Evolutionary conservation across 2,888 invertebrate genomes (phyloP), one percentile per base, ranked within the genome.

Genomic region (Creontiades dilutus): DNA sequence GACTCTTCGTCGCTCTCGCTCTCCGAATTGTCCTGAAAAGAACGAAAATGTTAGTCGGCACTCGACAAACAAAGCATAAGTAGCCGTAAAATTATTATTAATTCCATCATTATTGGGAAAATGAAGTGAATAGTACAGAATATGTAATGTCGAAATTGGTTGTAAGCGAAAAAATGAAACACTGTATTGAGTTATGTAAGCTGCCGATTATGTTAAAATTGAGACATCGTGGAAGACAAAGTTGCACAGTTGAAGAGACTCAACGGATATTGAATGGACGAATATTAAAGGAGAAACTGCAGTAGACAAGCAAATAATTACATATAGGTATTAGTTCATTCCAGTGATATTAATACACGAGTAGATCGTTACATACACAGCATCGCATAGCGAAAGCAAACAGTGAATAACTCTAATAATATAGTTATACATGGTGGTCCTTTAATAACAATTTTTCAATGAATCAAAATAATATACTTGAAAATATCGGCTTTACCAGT

Each of bases 1-100:
- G 88, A 88, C 23, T 88, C 78, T 57, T 88, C 88, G 27, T 88
- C 88, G 55, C 88, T 88, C 23, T 88, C 88, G 88, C 88, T 88
- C 23, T 78, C 88, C 78, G 88, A 61, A 28, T 78, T 48, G 28
- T 88, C 88, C 88, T 88, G 88, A 88, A 88, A 88, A 52, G 27
- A 68, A 68, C 68, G 23, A 68, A 88, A 86, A 55, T 88, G 88
- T 88, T 88, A 88, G 88, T 88, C 78, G 55, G n/a, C 68, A 86
- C 88, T 55, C 76, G 48, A 88, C 88, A 55, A 55, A 52, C 48
- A 85, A 37, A 57, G 85, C 85, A 37, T 37, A 68, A 11, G 68
- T 68, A 68, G 68, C 68, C 19, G 68, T 68, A 37, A 68, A 68
- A 68, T 23, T 23, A 68, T 68, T 57, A n/a, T 7, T 57, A 57